Evolutionary conservation across 2,888 invertebrate species (phyloP), one percentile per base, ranked within the genome.

Genomic region (Plebejus anna): DNA sequence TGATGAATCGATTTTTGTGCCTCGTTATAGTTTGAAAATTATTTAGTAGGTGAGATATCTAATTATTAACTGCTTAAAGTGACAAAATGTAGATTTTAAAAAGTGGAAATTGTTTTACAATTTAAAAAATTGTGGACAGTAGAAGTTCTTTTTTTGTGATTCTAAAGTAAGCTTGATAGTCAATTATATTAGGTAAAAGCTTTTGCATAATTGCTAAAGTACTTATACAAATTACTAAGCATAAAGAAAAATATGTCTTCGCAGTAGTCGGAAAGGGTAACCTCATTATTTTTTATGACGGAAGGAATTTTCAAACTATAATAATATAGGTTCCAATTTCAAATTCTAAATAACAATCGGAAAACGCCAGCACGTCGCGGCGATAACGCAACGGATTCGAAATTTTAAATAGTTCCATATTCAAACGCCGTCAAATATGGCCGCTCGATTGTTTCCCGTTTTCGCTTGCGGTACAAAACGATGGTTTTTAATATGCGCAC

Each of bases 351-450:
- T 88, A 90, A 91, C 92, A 91, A 91, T 91, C 89, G 89, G 88
- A 88, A 90, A 91, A 90, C 88, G 89, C 89, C 89, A 88, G 88
- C 92, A 91, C 92, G 92, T 92, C 87, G 84, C 86, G 82, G 85
- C 93, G 90, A 92, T 92, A 93, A 92, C 91, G 90, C 89, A 92
- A 93, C 93, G 92, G 91, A 92, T 92, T 92, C 93, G 89, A 93
- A 92, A 93, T 93, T 92, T 92, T 91, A 94, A 94, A 93, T 92
- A 94, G 92, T 92, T 91, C 90, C 89, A 91, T 91, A 90, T 90
- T 90, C 89, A 89, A 90, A 91, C 88, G 85, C 84, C 84, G 86
- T 89, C 92, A 88, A 90, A 93, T 92, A 93, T 93, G 93, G 92
- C 88, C 84, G 82, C 82, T 80, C 90, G 87, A 91, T 91, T 92